Evolutionary conservation across 2,888 invertebrate species (phyloP), one percentile per base, ranked within the genome.

Genomic region (Himalopsyche kuldschensis): DNA sequence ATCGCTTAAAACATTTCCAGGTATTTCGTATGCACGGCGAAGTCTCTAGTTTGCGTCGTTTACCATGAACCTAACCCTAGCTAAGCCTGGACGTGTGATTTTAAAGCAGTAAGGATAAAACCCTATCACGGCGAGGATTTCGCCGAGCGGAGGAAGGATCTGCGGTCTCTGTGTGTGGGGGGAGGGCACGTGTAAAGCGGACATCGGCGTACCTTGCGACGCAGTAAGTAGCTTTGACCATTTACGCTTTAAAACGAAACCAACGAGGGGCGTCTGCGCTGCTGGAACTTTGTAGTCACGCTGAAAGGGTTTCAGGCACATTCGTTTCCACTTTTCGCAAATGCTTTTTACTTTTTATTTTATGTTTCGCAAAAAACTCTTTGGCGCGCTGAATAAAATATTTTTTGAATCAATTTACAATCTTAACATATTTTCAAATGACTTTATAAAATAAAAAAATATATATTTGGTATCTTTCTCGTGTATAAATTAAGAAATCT

Each of bases 41-140:
- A 5, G 69, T 24, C 24, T 69, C 24, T 69, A 30, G 27, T 69
- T 69, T 69, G 69, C 69, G 27, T 69, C 69, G 69, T 69, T 69
- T 69, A 69, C 69, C 69, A 69, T 69, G 30, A 69, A 15, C 27
- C 30, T 77, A 81, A 47, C 41, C 41, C 31, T 77, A 30, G 24
- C 81, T 81, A 81, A 81, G 77, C 77, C 24, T 30, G 75, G 81
- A 81, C 81, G 77, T 81, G 81, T 81, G 81, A 81, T 81, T 81
- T 77, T 81, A 81, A 81, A 76, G 76, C 81, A 55, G 47, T 77
- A 32, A 27, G 77, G 81, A 77, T 81, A 81, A 81, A 81, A 81
- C 81, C 80, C 35, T 81, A 77, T 48, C 48, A 31, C 20, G 32
- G 55, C 30, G 20, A 48, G 76, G 81, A 81, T 81, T 81, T 81